These are phyloP conservation scores for Disparrhopalites patrizii DNA, from an alignment of 2,888 invertebrate genomes.

Conservation along the genomic window DNA sequence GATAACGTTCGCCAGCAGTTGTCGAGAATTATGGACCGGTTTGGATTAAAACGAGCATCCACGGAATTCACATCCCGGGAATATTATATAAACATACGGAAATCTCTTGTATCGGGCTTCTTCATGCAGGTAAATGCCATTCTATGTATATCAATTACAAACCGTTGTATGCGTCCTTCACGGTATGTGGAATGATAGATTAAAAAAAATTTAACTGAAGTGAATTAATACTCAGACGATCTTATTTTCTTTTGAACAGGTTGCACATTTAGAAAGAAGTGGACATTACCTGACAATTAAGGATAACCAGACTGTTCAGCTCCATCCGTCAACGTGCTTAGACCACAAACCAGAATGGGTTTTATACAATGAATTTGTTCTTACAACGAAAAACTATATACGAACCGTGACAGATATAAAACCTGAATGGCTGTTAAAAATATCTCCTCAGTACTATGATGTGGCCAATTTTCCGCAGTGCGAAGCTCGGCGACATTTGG, in stretches of 20 bases:
- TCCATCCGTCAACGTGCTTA: slow-evolving; percentile 97
- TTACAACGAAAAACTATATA: slow-evolving; percentile 99
- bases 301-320: slow-evolving; percentile 97
- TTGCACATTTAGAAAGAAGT: slow-evolving; percentile 94
- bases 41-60: slow-evolving; percentile 85
- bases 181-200: neutral
- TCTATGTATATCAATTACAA: slow-evolving; percentile 43
- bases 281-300: slow-evolving; percentile 99
- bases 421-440: slow-evolving; percentile 90
- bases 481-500: slow-evolving; percentile 89
- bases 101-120: slow-evolving; percentile 96
- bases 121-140: slow-evolving; percentile 93
- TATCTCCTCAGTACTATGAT: slow-evolving; percentile 98
- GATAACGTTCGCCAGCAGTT: slow-evolving; percentile 97
- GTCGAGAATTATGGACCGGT: slow-evolving; percentile 97
- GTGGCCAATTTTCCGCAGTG: slow-evolving; percentile 96
- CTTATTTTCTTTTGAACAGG: slow-evolving; percentile 55
- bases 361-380: slow-evolving; percentile 98
- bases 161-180: neutral
- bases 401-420: slow-evolving; percentile 98
- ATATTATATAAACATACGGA: slow-evolving; percentile 97
- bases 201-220: neutral
- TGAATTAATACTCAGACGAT: no score
- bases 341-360: slow-evolving; percentile 99
- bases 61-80: slow-evolving; percentile 98